Base-by-base conservation (phyloP, 2,113 vertebrate species). In the Urocolius indicus region DNA sequence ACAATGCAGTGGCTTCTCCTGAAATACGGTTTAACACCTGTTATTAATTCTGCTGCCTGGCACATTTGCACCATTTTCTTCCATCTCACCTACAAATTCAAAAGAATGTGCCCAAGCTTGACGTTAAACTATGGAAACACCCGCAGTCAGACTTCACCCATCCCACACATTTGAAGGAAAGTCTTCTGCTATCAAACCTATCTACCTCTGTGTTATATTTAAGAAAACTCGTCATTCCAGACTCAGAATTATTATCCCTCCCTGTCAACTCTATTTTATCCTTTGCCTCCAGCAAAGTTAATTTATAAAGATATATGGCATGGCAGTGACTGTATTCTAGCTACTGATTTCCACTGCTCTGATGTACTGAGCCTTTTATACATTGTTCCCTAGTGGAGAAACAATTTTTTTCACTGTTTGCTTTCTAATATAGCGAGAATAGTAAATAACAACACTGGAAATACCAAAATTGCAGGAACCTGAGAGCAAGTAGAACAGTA, bases 161-260 rank as follows among this genome's bases (percentile, higher is more conserved):
- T 74, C 48, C 89, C 75, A 43, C 61, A 76, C 1, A 3, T 74
- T 87, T 59, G 87, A 48, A 90, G 52, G 71, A 93, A 96, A 90
- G n/a, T 27, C 71, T 80, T 62, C 54, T 48, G 26, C 48, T 90
- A 54, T 51, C 93, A 84, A 84, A 32, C 41, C 48, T 90, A 54
- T 48, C 93, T 85, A 84, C 34, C 41, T 63, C 85, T 84, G 87
- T 24, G 19, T 27, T 48, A 51, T 16, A 0, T 26, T 89, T 38
- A 94, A 74, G 57, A 55, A 91, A 87, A 87, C 34, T 94, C 24
- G 78, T 95, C 84, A 96, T 93, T 97, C 90, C 93, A 95, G 65
- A 41, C 45, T 36, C 62, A 85, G 74, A 90, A 20, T 34, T 86
- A 58, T 65, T 48, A 90, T 52, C 10, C 30, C 30, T 75, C 65